A percentile compares a stretch with the other conserved stretches of the same genome.
phyloP scores from a whole-genome alignment of 2,888 invertebrate species.

The Slavum lentiscoides region DNA sequence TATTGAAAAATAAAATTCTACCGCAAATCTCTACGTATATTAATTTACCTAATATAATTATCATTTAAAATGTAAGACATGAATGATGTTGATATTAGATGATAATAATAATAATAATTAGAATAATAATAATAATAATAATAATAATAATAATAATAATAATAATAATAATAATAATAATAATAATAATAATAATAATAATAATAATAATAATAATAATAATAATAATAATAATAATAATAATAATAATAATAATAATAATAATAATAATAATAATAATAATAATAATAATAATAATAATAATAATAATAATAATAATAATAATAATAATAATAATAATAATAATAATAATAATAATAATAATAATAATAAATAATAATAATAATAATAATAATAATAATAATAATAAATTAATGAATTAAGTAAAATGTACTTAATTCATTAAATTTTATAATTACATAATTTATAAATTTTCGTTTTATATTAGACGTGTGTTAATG shows the following conservation, averaged over 20 bases:
- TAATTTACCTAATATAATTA: constrained; percentile 1
- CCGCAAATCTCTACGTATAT: not conserved
- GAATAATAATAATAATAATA: constrained; percentile 1
- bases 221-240: too few species aligned
- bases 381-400: too few species aligned
- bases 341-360: too few species aligned
- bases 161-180: not conserved
- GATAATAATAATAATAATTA: constrained; percentile 19
- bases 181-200: constrained; percentile 13
- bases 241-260: too few species aligned
- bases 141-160: constrained; percentile 17
- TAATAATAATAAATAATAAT: too few species aligned
- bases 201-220: constrained; percentile 20
- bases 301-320: too few species aligned
- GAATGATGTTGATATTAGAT: not conserved
- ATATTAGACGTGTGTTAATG: not conserved
- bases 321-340: too few species aligned
- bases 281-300: too few species aligned
- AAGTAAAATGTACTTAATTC: too few species aligned
- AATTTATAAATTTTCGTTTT: not conserved
- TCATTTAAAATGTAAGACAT: not conserved
- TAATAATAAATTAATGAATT: too few species aligned
- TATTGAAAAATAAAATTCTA: constrained; percentile 16
- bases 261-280: too few species aligned
- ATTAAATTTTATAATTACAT: too few species aligned